Evolutionary conservation across 1,140 invertebrate species (phyloP).

Genomic region (Listronotus bonariensis): DNA sequence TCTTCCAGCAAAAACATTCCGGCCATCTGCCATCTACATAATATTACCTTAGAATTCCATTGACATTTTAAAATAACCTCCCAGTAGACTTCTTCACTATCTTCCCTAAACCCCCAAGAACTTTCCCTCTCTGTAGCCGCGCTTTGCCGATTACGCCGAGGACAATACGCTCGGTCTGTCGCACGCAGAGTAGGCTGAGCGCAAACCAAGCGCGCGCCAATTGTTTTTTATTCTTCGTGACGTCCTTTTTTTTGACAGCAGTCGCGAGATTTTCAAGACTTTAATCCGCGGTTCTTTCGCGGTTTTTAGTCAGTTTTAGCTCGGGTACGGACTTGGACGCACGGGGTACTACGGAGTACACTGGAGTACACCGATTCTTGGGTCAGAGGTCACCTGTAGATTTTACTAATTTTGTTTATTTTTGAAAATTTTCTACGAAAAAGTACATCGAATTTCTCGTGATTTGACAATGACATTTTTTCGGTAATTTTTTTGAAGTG

Average conservation of each 20-base stretch:
- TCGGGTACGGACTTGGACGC: constrained; percentile 18
- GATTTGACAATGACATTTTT: too few species aligned
- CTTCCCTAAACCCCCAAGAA: constrained; percentile 9
- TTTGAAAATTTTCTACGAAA: neutral
- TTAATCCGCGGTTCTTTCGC: constrained; percentile 1
- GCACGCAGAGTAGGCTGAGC: constrained; percentile 19
- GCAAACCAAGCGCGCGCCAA: constrained; percentile 20
- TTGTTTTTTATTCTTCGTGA: constrained; percentile 23
- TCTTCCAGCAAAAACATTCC: too few species aligned
- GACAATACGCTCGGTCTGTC: constrained; percentile 15
- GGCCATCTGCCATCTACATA: too few species aligned
- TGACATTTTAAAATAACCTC: too few species aligned
- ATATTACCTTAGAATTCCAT: too few species aligned
- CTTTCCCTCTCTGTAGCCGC: constrained; percentile 23
- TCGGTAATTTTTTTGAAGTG: too few species aligned
- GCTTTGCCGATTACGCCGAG: neutral
- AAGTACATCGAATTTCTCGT: too few species aligned
- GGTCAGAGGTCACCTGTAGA: neutral
- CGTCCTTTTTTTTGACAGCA: constrained; percentile 12
- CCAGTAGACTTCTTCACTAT: too few species aligned
- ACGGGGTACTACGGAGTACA: constrained; percentile 6
- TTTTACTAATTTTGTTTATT: neutral
- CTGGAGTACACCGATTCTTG: neutral
- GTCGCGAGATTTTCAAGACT: constrained; percentile 2
- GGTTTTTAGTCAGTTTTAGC: constrained; percentile 15